Base-by-base conservation (phyloP, 2,113 vertebrate species). In the Suncus etruscus region DNA sequence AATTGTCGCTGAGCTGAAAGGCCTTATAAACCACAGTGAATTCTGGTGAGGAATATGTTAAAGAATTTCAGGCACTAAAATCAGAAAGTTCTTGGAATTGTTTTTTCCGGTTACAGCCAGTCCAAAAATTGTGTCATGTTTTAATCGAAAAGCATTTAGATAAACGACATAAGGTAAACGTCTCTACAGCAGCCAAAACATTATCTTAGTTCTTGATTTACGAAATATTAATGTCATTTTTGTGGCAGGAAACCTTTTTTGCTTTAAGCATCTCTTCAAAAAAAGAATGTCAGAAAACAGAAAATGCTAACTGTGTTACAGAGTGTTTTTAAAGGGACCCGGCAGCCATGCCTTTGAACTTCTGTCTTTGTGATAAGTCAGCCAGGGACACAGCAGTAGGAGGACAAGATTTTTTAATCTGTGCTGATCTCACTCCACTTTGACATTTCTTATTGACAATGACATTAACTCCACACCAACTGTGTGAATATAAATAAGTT, bases 141-240 rank as follows among this genome's bases (percentile, higher is more conserved):
- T 96, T 94, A 97, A 96, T 96, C 93, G 50, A 95, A 96, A 96
- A 96, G 95, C 95, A 93, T 96, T 96, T 95, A 96, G 95, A 97
- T 96, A 96, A 96, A 96, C 89, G 95, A 97, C 96, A 97, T 97
- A 97, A 97, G 96, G 96, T 97, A 97, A 97, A 95, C 15, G 95
- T 97, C 96, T 94, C 84, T 75, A 84, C 69, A 96, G 92, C 96
- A 97, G 96, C 95, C 96, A 96, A 96, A 97, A 96, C 94, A 97
- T 96, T 96, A 96, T 96, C 96, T 94, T 95, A 84, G 48, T 95
- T 96, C 95, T 96, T 95, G 95, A 96, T 96, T 97, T 96, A 97
- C 82, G 93, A 96, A 97, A 97, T 97, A 96, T 96, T 96, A 97
- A 96, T 97, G 95, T 96, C 96, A 96, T 96, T 96, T 96, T 96